Evolutionary conservation across 2,888 invertebrate species (phyloP), one percentile per base, ranked within the genome.

Genomic region (Thecophora atra): DNA sequence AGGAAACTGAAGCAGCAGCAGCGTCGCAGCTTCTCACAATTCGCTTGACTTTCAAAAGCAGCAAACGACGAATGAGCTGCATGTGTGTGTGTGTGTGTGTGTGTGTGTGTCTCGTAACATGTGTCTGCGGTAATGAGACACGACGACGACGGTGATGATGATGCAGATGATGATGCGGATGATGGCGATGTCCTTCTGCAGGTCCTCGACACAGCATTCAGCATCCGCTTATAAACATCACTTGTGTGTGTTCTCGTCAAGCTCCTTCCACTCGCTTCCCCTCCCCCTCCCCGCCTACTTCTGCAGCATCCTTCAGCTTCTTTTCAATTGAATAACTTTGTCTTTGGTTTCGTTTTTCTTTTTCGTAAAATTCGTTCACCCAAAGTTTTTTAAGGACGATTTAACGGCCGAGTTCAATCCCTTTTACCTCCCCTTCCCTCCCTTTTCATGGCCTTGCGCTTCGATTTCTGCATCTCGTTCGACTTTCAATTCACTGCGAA

Each of bases 121-220:
- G 51, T 52, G 17, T 63, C 63, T 63, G 42, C 42, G 63, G 30
- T 63, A 66, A 66, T 66, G 65, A 66, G 51, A 66, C 51, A 26
- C n/a, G 51, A 52, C 28, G 65, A 30, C 52, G 19, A 51, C n/a
- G 26, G 65, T n/a, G 37, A 37, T 37, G 11, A 37, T 37, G 37
- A 37, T 11, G 37, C 6, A 1, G 11, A 37, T 2, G 11, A 37
- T 6, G 37, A 37, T 37, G n/a, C n/a, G n/a, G 37, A 62, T 51
- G n/a, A 51, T 66, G 28, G n/a, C 19, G n/a, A n/a, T n/a, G 37
- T 62, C 37, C 62, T 6, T 37, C 21, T 28, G 24, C 19, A 28
- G 30, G 17, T 17, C 17, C n/a, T 13, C 37, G 28, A 30, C 11
- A 21, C 19, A 21, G 60, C 62, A 28, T 37, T 42, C 19, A 17